A percentile compares a stretch with the other conserved stretches of the same genome.
Evolutionary conservation across 2,113 vertebrate genomes (phyloP).

Genomic region (Rana temporaria): DNA sequence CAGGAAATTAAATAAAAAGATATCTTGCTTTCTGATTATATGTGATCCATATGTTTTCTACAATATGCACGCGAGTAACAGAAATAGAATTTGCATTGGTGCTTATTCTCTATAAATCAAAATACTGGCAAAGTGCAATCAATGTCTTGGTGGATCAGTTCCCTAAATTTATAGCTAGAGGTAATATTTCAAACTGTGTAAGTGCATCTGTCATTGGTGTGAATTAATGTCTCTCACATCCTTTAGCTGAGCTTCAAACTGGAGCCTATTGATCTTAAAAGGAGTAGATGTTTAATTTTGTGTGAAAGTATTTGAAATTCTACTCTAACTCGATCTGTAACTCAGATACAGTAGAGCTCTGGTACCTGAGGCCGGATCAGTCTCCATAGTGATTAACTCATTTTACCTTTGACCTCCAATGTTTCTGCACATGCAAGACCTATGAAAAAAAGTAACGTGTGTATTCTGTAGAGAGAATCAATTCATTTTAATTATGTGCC

Average conservation of each 20-base stretch:
- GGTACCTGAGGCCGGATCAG: slow-evolving; percentile 63
- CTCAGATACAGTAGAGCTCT: slow-evolving; percentile 69
- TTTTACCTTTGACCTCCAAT: slow-evolving; percentile 71
- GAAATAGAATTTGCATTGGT: not conserved
- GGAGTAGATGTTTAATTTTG: slow-evolving; percentile 70
- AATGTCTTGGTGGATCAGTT: slow-evolving; percentile 46
- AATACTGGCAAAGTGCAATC: slow-evolving; percentile 31
- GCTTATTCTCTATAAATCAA: not conserved
- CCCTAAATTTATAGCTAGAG: slow-evolving; percentile 61
- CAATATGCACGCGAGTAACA: not conserved
- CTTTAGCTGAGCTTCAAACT: slow-evolving; percentile 65
- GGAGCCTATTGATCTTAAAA: slow-evolving; percentile 70
- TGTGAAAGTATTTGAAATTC: slow-evolving; percentile 77
- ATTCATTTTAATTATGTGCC: slow-evolving; percentile 51
- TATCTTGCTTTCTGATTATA: not conserved
- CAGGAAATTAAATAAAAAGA: not conserved
- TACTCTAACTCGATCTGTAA: slow-evolving; percentile 70
- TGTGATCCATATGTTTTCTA: not conserved
- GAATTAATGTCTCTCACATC: slow-evolving; percentile 76
- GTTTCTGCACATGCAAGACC: slow-evolving; percentile 59
- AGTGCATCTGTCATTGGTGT: slow-evolving; percentile 71
- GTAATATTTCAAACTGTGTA: slow-evolving; percentile 65
- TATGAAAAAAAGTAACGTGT: slow-evolving; percentile 61
- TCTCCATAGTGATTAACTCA: slow-evolving; percentile 63
- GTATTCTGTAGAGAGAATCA: slow-evolving; percentile 65